phyloP scores from a whole-genome alignment of 2,113 vertebrate species.

The Hydrochoerus hydrochaeris region DNA sequence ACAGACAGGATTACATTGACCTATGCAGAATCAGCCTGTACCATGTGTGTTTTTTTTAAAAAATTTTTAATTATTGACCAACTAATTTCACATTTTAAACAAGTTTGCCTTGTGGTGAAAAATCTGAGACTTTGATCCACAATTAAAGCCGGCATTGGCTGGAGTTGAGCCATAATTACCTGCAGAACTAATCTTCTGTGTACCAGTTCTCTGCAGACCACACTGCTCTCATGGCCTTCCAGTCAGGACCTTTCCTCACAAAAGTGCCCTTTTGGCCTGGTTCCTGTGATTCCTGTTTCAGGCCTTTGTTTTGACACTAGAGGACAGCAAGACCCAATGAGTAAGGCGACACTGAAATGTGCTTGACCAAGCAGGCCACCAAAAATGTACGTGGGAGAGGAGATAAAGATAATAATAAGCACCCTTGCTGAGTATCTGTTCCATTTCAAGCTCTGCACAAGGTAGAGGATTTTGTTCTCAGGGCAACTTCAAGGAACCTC shows the following conservation, averaged over 20 bases:
- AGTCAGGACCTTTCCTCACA: not conserved
- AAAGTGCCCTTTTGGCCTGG: not conserved
- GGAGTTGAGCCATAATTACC: not conserved
- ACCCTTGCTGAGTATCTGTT: no score
- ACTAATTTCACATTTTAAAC: not conserved
- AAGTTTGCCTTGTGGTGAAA: not conserved
- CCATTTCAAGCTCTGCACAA: not conserved
- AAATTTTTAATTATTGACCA: conserved; percentile 3
- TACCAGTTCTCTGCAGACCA: not conserved
- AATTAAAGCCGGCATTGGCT: not conserved
- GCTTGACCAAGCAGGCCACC: not conserved
- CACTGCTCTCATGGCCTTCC: not conserved
- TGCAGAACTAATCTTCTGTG: not conserved
- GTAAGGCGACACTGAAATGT: not conserved
- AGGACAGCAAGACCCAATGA: not conserved
- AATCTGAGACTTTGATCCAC: not conserved
- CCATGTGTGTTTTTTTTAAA: not conserved
- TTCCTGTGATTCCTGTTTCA: not conserved
- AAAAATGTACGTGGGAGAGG: not conserved
- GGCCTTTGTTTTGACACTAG: not conserved
- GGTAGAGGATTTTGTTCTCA: not conserved
- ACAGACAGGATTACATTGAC: not conserved
- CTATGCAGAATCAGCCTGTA: not conserved
- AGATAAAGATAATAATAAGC: not conserved
- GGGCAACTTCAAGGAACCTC: not conserved